Evolutionary conservation across 2,113 vertebrate genomes (phyloP).

Genomic region (Sialia sialis): DNA sequence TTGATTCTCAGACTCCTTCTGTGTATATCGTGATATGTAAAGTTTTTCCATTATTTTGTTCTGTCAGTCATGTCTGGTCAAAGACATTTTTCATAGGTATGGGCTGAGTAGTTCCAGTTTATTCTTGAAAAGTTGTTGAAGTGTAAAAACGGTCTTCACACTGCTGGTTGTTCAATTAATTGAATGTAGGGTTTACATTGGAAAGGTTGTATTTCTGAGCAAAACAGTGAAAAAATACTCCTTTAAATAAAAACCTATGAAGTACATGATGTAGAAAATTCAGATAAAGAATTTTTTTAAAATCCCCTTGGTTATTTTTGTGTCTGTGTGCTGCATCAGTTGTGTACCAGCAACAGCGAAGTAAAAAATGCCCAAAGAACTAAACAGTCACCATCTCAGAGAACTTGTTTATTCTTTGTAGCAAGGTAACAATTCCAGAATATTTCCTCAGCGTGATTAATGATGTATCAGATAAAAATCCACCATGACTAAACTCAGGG

Average conservation of each 20-base stretch:
- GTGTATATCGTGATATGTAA: background rate
- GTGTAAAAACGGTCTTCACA: background rate
- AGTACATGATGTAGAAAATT: background rate
- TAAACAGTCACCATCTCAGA: background rate
- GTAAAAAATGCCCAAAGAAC: background rate
- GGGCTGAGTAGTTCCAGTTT: background rate
- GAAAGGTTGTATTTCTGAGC: background rate
- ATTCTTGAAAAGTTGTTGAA: background rate
- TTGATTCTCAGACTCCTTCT: background rate
- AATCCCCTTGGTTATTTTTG: background rate
- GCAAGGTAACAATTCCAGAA: background rate
- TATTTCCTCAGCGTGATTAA: background rate
- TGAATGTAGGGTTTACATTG: background rate
- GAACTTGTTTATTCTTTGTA: background rate
- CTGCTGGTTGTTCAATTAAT: background rate
- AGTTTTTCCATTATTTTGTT: background rate
- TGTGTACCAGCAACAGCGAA: rapidly evolving
- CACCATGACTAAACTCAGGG: background rate
- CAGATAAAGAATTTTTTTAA: background rate
- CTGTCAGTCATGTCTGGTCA: background rate
- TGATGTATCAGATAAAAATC: background rate
- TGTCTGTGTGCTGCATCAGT: background rate
- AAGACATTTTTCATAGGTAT: background rate
- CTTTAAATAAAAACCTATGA: background rate
- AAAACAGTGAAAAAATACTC: background rate